Percentiles rank a stretch among this genome's conserved stretches.
phyloP scores from a whole-genome alignment of 2,113 vertebrate genomes.

The Catharus fuscescens region DNA sequence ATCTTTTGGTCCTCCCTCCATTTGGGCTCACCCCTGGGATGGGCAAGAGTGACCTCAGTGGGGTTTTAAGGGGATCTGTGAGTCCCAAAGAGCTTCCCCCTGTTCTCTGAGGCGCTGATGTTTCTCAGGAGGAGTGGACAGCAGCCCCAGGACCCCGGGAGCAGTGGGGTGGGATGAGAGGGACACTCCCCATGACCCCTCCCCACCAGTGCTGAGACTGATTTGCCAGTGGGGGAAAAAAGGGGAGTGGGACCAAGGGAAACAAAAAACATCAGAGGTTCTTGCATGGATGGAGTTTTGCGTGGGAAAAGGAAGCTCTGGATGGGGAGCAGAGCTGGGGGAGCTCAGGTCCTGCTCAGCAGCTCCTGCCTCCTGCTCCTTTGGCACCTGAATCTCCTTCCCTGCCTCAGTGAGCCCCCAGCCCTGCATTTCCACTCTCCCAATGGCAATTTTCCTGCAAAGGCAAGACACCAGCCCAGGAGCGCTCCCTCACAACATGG shows the following conservation, averaged over 20 bases:
- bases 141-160: background rate
- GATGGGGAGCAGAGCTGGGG: background rate
- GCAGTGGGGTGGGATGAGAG: background rate
- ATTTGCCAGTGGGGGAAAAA: background rate
- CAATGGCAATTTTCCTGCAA: background rate
- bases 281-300: background rate
- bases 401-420: background rate
- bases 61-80: background rate
- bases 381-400: background rate
- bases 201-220: background rate
- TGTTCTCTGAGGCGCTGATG: background rate
- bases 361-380: background rate
- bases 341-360: background rate
- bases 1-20: background rate
- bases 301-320: background rate
- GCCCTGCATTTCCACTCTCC: background rate
- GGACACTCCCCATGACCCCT: background rate
- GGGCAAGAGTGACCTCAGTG: accelerated
- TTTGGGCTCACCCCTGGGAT: background rate
- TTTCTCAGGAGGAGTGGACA: background rate
- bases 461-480: background rate
- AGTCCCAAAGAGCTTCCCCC: background rate
- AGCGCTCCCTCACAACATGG: accelerated
- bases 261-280: background rate
- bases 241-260: background rate